These are phyloP conservation scores for cattle (Bos taurus) DNA, from an alignment of 2,113 vertebrate genomes.

Conservation along the genomic window ARS-UCD2.0 NC_037334.1:64752501-64753000, in stretches of 20 bases:
- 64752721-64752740: not conserved
- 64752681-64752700: not conserved
- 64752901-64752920: not conserved
- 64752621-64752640: not conserved
- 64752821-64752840: too few relatives aligned
- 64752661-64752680: not conserved
- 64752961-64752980: not conserved
- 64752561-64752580: not conserved
- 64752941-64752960: not conserved
- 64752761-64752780: too few relatives aligned
- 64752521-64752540: not conserved
- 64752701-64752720: not conserved
- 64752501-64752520: too few relatives aligned
- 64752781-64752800: too few relatives aligned
- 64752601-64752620: not conserved
- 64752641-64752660: not conserved
- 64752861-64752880: not conserved
- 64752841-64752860: too few relatives aligned
- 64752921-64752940: not conserved
- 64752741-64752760: not conserved
- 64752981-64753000: not conserved
- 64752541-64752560: not conserved
- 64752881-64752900: not conserved
- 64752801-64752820: too few relatives aligned
- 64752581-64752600: not conserved